phyloP scores from a whole-genome alignment of 2,888 invertebrate genomes.

The Frankliniella fusca region DNA sequence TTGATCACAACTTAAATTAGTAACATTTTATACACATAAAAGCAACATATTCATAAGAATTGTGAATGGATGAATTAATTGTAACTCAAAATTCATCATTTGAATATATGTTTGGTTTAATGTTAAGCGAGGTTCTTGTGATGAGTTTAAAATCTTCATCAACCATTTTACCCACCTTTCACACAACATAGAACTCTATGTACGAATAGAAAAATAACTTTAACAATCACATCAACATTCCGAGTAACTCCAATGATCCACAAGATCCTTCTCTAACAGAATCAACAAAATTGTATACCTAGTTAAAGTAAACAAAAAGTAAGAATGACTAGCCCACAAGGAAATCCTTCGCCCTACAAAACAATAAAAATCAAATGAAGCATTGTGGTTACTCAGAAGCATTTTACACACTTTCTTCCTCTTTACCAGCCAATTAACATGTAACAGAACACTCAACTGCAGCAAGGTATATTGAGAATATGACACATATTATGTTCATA shows the following conservation, averaged over 20 bases:
- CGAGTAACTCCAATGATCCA: background rate
- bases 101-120: background rate
- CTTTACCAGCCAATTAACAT: background rate
- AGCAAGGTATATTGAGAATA: background rate
- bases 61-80: too few species aligned
- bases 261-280: background rate
- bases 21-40: background rate
- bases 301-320: background rate
- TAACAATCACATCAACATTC: slow-evolving; percentile 2
- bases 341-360: background rate
- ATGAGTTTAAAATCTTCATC: background rate
- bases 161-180: background rate
- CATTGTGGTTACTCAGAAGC: background rate
- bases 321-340: background rate
- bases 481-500: background rate
- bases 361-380: background rate
- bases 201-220: slow-evolving; percentile 16
- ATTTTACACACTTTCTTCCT: background rate
- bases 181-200: slow-evolving; percentile 4
- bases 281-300: too few species aligned
- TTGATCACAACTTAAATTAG: background rate
- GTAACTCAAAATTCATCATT: too few species aligned
- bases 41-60: too few species aligned
- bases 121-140: background rate
- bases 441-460: background rate